Evolutionary conservation across 53 echinoderm and acorn worm species (phyloP), one percentile per base, ranked within the genome.

Genomic region (Apostichopus leukothele): DNA sequence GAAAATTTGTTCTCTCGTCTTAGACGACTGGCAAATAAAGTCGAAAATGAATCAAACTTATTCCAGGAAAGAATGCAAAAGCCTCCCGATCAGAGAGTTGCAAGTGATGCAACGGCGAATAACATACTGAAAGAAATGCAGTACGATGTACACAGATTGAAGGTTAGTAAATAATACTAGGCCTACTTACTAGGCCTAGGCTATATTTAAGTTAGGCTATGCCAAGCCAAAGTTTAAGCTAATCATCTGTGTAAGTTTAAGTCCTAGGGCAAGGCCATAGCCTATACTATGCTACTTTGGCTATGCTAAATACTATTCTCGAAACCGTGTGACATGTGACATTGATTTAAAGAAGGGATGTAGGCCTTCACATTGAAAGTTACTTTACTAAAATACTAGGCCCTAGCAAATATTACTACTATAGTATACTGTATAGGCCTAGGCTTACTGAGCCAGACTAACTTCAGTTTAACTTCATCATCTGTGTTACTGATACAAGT

Each of bases 121-220:
- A 81, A 81, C 81, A 55, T 81, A 16, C 59, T 81, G 60, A 81
- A 81, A 23, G 81, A 81, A 81, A 81, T 81, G 81, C 81, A 81
- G n/a, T 81, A 16, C 19, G 81, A 81, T 59, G 57, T 23, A 54
- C 81, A 81, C 59, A 81, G 51, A 52, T 5, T 81, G 81, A 81
- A 81, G 81, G 81, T 81, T 16, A 27, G 23, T 75, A 10, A 18
- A 18, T 9, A 6, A n/a, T 25, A 13, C 10, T 75, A 5, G n/a
- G n/a, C n/a, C 10, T 20, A 0, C 0, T 23, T 21, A 75, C 20
- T 21, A 20, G 13, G 13, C 5, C 27, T 27, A 76, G 76, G 76
- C 76, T 76, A 76, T 76, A 76, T 6, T 20, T 57, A 13, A 63
- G 63, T 16, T 77, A 77, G 11, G 53, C 53, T 79, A 79, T 52